phyloP scores from a whole-genome alignment of 2,888 invertebrate species.

The Plutella xylostella region DNA sequence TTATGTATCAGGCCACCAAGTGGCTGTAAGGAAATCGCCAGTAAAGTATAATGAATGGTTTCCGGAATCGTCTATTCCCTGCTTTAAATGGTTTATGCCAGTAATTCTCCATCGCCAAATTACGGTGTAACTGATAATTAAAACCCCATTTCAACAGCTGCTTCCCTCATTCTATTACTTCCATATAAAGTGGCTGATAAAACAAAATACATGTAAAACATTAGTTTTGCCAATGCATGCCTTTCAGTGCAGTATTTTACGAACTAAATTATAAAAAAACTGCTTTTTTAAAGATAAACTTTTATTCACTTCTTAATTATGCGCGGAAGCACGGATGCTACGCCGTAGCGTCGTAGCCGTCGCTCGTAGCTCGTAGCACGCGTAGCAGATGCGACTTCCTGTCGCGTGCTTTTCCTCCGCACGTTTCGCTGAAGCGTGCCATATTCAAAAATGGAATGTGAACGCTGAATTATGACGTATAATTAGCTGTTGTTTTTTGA shows the following conservation, averaged over 20 bases:
- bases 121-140: constrained; percentile 64
- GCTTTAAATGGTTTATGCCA: constrained; percentile 54
- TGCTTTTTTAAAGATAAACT: too few relatives aligned
- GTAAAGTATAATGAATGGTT: constrained; percentile 40
- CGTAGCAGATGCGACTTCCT: constrained; percentile 49
- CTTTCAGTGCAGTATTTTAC: background rate
- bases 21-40: constrained; percentile 23
- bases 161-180: constrained; percentile 29
- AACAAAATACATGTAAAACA: background rate
- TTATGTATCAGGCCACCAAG: background rate
- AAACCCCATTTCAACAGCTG: constrained; percentile 50
- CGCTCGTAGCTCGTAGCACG: constrained; percentile 20
- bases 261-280: too few relatives aligned
- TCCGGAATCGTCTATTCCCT: constrained; percentile 46
- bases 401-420: constrained; percentile 29
- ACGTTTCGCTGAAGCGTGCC: too few relatives aligned
- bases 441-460: too few relatives aligned
- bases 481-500: too few relatives aligned
- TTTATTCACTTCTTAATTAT: too few relatives aligned
- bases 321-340: background rate
- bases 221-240: background rate
- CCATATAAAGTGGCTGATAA: background rate
- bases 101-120: constrained; percentile 56
- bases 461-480: too few relatives aligned
- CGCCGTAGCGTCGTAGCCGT: constrained; percentile 15